These are phyloP conservation scores for Trichonephila clavipes DNA, from an alignment of 1,140 invertebrate genomes.

Conservation along the genomic window DNA sequence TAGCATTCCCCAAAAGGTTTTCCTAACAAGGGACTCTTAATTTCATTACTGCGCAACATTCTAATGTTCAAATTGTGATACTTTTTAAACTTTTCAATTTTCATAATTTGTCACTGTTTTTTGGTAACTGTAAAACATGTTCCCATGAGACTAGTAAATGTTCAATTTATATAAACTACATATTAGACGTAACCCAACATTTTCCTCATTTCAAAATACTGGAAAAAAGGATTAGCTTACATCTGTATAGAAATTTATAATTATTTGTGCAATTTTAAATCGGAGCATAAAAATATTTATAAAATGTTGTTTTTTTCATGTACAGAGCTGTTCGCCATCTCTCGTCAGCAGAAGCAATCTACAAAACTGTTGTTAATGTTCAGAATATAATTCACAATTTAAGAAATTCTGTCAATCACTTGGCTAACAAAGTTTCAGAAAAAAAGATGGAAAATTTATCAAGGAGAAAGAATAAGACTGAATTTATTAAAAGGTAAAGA, in stretches of 20 bases:
- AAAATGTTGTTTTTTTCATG: neutral
- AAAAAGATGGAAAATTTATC: conserved; percentile 58
- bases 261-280: too few species aligned
- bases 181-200: too few species aligned
- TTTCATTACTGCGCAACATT: too few species aligned
- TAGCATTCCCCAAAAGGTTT: too few species aligned
- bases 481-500: conserved; percentile 42
- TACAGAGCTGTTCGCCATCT: conserved; percentile 61
- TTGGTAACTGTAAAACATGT: neutral
- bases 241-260: too few species aligned
- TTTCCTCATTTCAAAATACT: too few species aligned
- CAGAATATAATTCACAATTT: conserved; percentile 79
- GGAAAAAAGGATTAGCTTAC: too few species aligned
- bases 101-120: neutral
- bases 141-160: too few species aligned
- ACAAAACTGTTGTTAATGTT: conserved; percentile 80
- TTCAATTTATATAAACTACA: too few species aligned
- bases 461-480: neutral
- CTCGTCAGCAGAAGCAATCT: conserved; percentile 80
- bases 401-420: conserved; percentile 77
- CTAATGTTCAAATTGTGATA: neutral
- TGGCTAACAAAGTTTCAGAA: conserved; percentile 64
- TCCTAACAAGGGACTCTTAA: too few species aligned
- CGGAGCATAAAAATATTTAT: neutral
- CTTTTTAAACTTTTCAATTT: neutral